A percentile compares a stretch with the other conserved stretches of the same genome.
These are phyloP conservation scores for Paedocypris sp. DNA, from an alignment of 2,113 vertebrate species.

Conservation along the genomic window DNA sequence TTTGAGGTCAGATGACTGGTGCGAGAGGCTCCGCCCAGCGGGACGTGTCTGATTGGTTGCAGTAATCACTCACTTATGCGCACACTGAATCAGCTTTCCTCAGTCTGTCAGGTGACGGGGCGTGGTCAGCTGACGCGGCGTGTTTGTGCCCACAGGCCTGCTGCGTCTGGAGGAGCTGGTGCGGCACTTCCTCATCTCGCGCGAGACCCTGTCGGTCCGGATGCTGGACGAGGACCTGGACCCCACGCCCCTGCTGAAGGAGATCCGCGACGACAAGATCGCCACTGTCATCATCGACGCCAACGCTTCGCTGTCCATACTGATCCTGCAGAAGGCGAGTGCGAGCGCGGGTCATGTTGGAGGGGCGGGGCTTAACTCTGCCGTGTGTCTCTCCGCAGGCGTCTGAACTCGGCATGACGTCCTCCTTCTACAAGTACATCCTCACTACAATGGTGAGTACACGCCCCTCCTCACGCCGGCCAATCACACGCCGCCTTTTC, in stretches of 20 bases:
- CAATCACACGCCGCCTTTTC: slow-evolving; percentile 13
- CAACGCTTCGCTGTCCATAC: slow-evolving; percentile 73
- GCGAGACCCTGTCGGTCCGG: slow-evolving; percentile 75
- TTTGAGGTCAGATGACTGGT: too few species aligned
- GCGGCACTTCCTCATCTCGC: slow-evolving; percentile 76
- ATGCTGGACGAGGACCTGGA: slow-evolving; percentile 75
- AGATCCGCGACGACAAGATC: slow-evolving; percentile 82
- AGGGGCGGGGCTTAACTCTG: too few species aligned
- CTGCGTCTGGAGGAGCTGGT: slow-evolving; percentile 77
- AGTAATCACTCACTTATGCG: too few species aligned
- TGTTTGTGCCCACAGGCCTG: slow-evolving; percentile 59
- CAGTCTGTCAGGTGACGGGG: too few species aligned
- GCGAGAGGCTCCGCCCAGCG: too few species aligned
- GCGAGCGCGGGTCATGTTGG: background rate
- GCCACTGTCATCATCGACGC: slow-evolving; percentile 82
- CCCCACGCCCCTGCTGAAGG: slow-evolving; percentile 76
- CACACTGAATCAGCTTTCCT: too few species aligned
- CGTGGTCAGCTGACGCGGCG: background rate
- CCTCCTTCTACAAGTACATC: slow-evolving; percentile 85
- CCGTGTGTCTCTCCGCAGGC: slow-evolving; percentile 49
- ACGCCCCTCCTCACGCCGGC: background rate
- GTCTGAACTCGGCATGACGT: slow-evolving; percentile 79
- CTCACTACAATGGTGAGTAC: slow-evolving; percentile 78
- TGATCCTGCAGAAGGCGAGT: slow-evolving; percentile 75
- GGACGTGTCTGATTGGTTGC: too few species aligned